phyloP scores from a whole-genome alignment of 2,113 vertebrate species.

The Albula glossodonta region DNA sequence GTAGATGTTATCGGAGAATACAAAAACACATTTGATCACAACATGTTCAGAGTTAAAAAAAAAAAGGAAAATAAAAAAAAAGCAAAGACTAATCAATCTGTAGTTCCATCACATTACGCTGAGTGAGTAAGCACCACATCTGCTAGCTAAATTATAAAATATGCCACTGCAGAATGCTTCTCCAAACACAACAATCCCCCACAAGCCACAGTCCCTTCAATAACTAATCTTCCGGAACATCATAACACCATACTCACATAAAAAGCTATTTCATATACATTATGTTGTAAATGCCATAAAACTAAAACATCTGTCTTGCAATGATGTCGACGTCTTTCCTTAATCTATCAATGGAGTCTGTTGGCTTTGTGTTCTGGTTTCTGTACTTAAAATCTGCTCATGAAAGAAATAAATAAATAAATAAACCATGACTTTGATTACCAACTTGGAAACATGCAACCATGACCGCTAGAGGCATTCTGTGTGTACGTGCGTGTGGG shows the following conservation, averaged over 20 bases:
- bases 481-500: neutral
- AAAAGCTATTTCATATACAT: slow-evolving; percentile 76
- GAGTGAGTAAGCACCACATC: slow-evolving; percentile 17
- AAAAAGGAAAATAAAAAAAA: neutral
- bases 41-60: neutral
- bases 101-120: slow-evolving; percentile 9
- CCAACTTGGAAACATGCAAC: neutral
- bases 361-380: neutral
- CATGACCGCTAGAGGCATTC: too few species aligned
- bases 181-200: neutral
- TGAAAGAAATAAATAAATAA: neutral
- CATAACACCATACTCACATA: neutral
- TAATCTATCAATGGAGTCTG: neutral
- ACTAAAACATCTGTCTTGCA: slow-evolving; percentile 2
- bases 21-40: slow-evolving; percentile 42
- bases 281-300: slow-evolving; percentile 68
- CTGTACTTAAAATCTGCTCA: neutral
- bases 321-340: neutral
- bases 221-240: slow-evolving; percentile 9
- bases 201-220: neutral
- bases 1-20: slow-evolving; percentile 59
- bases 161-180: neutral
- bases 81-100: slow-evolving; percentile 38
- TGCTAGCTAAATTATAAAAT: slow-evolving; percentile 11
- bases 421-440: neutral